Conservation (phyloP, 2,888 invertebrate genomes). For the Elegia similella region DNA sequence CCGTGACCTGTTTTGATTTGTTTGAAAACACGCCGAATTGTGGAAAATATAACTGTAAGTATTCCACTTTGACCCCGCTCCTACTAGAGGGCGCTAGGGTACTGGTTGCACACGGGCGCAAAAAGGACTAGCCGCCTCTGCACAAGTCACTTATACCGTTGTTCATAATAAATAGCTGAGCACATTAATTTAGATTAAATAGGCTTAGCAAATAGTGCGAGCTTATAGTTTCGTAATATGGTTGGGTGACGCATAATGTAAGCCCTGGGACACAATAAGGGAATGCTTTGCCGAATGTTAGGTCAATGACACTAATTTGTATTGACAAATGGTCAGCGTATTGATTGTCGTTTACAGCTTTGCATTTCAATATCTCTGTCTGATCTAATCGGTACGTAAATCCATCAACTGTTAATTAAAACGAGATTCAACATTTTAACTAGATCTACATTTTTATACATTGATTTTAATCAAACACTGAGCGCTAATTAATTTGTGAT, state of each 20-base stretch:
- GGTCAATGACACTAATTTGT: not conserved
- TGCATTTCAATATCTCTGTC: not conserved
- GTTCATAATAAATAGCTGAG: too few relatives aligned
- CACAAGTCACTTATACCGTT: too few relatives aligned
- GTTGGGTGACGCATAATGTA: not conserved
- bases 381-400: not conserved
- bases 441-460: too few relatives aligned
- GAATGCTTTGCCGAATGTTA: not conserved
- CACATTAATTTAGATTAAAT: not conserved
- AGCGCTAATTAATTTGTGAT: not conserved
- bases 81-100: too few relatives aligned
- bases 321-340: slow-evolving; percentile 1
- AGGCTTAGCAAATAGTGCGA: not conserved
- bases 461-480: not conserved
- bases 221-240: not conserved
- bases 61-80: too few relatives aligned
- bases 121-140: too few relatives aligned
- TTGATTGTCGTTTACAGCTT: not conserved
- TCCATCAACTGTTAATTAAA: too few relatives aligned
- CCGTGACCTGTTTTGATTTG: too few relatives aligned
- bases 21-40: too few relatives aligned
- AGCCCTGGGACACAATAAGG: not conserved
- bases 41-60: too few relatives aligned
- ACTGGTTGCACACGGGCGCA: too few relatives aligned
- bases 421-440: too few relatives aligned